Conservation (phyloP, 1,140 invertebrate genomes). For the Drosophila repleta region DNA sequence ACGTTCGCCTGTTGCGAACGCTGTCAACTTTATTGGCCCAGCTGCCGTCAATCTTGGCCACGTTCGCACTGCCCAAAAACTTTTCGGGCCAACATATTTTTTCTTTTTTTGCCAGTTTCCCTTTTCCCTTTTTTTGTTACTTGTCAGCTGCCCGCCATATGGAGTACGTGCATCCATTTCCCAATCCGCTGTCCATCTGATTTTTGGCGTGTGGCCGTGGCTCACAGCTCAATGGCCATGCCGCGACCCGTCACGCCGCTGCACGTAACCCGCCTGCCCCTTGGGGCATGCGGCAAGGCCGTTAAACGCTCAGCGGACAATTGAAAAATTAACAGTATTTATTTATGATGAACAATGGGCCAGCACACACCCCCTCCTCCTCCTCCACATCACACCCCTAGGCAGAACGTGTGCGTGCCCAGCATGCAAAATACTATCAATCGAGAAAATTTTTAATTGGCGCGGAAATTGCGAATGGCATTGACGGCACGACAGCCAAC, state of each 20-base stretch:
- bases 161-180: conserved; percentile 39
- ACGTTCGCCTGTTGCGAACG: conserved; percentile 59
- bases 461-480: conserved; percentile 75
- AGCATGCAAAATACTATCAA: conserved; percentile 63
- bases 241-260: not conserved
- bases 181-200: conserved; percentile 49
- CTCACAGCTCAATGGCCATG: conserved; percentile 19
- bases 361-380: conserved; percentile 4
- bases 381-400: not conserved
- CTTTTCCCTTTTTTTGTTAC: conserved; percentile 20
- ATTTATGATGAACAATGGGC: conserved; percentile 72
- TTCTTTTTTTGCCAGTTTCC: not conserved
- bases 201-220: conserved; percentile 33
- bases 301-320: conserved; percentile 70
- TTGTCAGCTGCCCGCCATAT: conserved; percentile 10
- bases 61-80: conserved; percentile 49
- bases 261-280: conserved; percentile 4
- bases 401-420: conserved; percentile 53
- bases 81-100: conserved; percentile 59
- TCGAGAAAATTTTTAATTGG: conserved; percentile 71
- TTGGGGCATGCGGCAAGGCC: conserved; percentile 32
- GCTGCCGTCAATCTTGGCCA: conserved; percentile 53
- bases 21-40: conserved; percentile 75
- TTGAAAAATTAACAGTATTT: conserved; percentile 83
- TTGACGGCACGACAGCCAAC: conserved; percentile 54